Evolutionary conservation across 1,140 invertebrate genomes (phyloP).

Genomic region (Eueides isabella): DNA sequence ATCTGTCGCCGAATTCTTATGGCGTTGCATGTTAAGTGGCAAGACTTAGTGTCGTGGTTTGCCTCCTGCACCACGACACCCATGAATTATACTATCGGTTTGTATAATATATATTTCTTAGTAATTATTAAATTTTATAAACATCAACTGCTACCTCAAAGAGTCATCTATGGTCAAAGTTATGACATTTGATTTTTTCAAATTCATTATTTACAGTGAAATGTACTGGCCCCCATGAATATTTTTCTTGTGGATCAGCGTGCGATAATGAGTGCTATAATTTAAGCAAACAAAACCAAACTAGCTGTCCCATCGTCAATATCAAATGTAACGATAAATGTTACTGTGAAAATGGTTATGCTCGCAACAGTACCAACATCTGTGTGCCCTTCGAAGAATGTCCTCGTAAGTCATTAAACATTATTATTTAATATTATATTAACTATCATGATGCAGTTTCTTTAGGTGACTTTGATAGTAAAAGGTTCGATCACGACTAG

Average conservation of each 20-base stretch:
- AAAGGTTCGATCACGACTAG: too few relatives aligned
- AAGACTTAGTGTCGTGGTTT: too few relatives aligned
- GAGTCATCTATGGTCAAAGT: too few relatives aligned
- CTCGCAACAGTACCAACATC: conserved; percentile 39
- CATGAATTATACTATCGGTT: too few relatives aligned
- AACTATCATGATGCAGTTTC: too few relatives aligned
- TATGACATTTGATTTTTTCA: conserved; percentile 1
- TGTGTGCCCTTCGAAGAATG: conserved; percentile 48
- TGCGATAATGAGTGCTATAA: conserved; percentile 81
- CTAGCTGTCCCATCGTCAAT: conserved; percentile 73
- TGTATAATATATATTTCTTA: too few relatives aligned
- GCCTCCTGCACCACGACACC: too few relatives aligned
- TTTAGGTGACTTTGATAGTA: too few relatives aligned
- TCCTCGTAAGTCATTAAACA: background rate
- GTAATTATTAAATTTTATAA: too few relatives aligned
- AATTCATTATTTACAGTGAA: conserved; percentile 45
- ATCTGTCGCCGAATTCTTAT: too few relatives aligned
- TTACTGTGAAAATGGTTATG: conserved; percentile 67
- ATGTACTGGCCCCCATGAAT: conserved; percentile 62
- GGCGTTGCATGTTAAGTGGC: too few relatives aligned
- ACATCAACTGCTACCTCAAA: too few relatives aligned
- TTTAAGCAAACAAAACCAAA: conserved; percentile 62
- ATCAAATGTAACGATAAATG: conserved; percentile 79
- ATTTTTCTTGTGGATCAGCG: conserved; percentile 75
- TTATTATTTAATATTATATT: background rate